These are phyloP conservation scores for Mus caroli DNA, from an alignment of 2,797 vertebrate genomes.

Conservation along the genomic window DNA sequence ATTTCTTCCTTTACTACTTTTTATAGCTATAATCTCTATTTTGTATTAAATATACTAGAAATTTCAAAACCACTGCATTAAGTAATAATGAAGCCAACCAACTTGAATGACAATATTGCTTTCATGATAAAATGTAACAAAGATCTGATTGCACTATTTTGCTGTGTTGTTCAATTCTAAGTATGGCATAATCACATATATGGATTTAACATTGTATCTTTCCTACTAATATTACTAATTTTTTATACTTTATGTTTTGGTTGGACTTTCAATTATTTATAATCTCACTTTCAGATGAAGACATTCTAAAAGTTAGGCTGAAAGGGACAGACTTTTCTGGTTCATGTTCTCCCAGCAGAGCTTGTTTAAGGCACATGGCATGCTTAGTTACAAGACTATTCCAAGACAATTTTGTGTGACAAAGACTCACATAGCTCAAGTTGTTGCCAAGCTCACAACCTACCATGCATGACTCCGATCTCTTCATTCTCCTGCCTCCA, in stretches of 20 bases:
- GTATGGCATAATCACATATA: not conserved
- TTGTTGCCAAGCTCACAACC: not conserved
- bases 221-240: conserved; percentile 17
- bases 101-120: conserved; percentile 25
- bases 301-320: conserved; percentile 17
- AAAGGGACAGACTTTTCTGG: not conserved
- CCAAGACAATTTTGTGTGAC: not conserved
- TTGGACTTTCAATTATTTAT: conserved; percentile 49
- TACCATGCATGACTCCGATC: not conserved
- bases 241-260: conserved; percentile 59
- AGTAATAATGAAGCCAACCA: conserved; percentile 2
- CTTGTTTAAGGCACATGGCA: not conserved
- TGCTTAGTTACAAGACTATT: not conserved
- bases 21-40: conserved; percentile 27
- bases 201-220: conserved; percentile 13
- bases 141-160: conserved; percentile 58
- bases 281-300: conserved; percentile 43
- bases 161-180: conserved; percentile 48
- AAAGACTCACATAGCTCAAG: not conserved
- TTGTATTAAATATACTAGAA: conserved; percentile 43
- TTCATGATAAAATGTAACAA: not conserved
- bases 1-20: conserved; percentile 12
- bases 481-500: not conserved
- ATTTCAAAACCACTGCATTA: conserved; percentile 63
- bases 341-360: not conserved